Percentiles rank a stretch among this genome's conserved stretches.
Evolutionary conservation across 1,140 invertebrate genomes (phyloP).

Genomic region (Diorhabda elongata): DNA sequence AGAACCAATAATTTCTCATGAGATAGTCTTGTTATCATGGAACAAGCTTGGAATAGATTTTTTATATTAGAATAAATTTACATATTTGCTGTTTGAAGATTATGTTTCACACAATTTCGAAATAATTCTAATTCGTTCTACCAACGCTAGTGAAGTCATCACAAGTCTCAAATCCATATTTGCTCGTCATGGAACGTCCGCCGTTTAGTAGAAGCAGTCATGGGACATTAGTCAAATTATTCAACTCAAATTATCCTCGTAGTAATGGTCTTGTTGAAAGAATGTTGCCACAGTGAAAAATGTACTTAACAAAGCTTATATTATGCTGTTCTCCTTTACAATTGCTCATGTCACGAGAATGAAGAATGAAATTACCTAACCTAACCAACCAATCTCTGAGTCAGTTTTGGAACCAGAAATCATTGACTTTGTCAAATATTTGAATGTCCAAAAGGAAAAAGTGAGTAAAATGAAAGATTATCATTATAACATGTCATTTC

Average conservation of each 20-base stretch:
- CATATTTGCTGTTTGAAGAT: not conserved
- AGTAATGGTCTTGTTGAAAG: not conserved
- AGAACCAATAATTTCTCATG: not conserved
- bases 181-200: not conserved
- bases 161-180: not conserved
- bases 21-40: not conserved
- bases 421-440: not conserved
- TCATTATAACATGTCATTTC: too few species aligned
- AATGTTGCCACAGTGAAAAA: not conserved
- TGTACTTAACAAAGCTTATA: not conserved
- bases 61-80: not conserved
- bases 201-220: not conserved
- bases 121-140: not conserved
- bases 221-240: not conserved
- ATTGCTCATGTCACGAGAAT: not conserved
- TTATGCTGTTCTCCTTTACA: not conserved
- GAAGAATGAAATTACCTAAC: not conserved
- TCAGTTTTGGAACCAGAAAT: not conserved
- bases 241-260: not conserved
- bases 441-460: not conserved
- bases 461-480: too few species aligned
- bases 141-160: not conserved
- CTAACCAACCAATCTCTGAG: not conserved
- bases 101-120: not conserved
- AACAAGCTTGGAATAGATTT: not conserved